Percentiles rank a stretch among this genome's conserved stretches.
Conservation (phyloP, 1,140 invertebrate genomes). For the Proales similis region DNA sequence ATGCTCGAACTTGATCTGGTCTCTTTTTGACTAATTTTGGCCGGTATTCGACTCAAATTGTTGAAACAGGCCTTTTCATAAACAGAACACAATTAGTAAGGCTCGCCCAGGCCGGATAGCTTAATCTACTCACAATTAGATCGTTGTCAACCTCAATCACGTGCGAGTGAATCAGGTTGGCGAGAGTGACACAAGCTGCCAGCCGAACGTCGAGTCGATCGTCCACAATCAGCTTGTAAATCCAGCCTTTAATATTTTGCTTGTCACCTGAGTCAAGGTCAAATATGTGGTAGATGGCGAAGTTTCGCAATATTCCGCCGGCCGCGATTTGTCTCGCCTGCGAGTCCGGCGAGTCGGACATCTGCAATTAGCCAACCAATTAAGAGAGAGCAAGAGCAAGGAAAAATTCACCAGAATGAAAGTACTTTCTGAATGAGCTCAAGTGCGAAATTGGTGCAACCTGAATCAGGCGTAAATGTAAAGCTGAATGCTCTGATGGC, state of each 20-base stretch:
- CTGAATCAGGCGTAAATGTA: no score
- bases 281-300: conserved; percentile 5
- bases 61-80: conserved; percentile 1
- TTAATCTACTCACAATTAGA: not conserved
- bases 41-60: not conserved
- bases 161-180: conserved; percentile 72
- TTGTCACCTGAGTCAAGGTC: not conserved
- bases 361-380: no score
- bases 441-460: no score
- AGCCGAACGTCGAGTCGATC: conserved; percentile 58
- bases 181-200: conserved; percentile 69
- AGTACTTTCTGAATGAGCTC: no score
- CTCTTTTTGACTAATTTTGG: not conserved
- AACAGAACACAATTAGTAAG: conserved; percentile 1
- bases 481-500: no score
- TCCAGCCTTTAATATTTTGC: not conserved
- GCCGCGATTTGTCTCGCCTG: conserved; percentile 8
- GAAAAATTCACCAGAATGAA: no score
- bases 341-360: not conserved
- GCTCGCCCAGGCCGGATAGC: not conserved
- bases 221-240: conserved; percentile 48
- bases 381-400: no score
- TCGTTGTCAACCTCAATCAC: conserved; percentile 3
- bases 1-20: not conserved
- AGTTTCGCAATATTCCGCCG: conserved; percentile 12